Conservation (phyloP, 2,888 invertebrate genomes). For the Anticlea derivata region DNA sequence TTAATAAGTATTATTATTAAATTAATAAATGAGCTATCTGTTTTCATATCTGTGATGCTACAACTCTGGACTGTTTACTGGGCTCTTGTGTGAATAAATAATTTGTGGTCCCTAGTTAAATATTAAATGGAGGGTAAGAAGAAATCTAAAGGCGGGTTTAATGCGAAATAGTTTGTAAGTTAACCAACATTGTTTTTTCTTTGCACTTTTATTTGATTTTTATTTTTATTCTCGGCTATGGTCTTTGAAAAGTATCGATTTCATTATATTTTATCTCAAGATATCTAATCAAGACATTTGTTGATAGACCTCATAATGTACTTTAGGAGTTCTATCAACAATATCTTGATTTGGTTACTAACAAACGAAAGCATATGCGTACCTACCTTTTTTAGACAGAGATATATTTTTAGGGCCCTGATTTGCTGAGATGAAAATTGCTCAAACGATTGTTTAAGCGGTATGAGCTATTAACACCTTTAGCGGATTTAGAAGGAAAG, state of each 20-base stretch:
- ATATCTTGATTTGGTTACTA: no score
- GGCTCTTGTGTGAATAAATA: conserved; percentile 73
- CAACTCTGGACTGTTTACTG: conserved; percentile 59
- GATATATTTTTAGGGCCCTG: no score
- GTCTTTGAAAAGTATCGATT: no score
- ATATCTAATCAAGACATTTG: no score
- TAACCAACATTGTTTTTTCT: conserved; percentile 28
- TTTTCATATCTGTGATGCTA: neutral
- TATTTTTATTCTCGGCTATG: no score
- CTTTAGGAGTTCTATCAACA: no score
- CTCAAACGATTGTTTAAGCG: neutral
- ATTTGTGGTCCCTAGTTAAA: conserved; percentile 67
- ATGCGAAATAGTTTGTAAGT: conserved; percentile 43
- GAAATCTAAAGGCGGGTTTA: conserved; percentile 46
- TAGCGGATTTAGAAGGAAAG: conserved; percentile 4
- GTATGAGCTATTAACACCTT: conserved; percentile 1
- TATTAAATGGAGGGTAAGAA: conserved; percentile 58
- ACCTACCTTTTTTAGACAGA: no score
- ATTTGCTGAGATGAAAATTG: neutral
- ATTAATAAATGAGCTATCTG: conserved; percentile 13
- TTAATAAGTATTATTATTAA: no score
- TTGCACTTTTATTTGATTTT: conserved; percentile 18
- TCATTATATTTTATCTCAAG: no score
- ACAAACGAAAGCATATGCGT: no score
- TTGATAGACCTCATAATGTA: no score